phyloP scores from a whole-genome alignment of 2,113 vertebrate species.

The Gulo gulo region DNA sequence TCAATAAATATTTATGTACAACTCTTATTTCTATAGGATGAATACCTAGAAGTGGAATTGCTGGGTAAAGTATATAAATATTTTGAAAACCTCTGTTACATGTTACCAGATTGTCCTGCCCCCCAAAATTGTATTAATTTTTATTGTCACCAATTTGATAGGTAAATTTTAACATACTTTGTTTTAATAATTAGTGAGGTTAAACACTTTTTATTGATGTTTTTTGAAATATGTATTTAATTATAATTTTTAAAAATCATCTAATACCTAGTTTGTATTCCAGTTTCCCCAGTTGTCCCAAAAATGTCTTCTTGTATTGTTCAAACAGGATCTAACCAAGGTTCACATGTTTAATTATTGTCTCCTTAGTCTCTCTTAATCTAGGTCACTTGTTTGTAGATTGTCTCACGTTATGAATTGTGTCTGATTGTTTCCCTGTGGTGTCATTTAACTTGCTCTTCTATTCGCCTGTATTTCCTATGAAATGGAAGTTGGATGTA shows the following conservation, averaged over 20 bases:
- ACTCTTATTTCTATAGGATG: conserved; percentile 66
- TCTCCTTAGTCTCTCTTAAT: conserved; percentile 33
- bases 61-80: conserved; percentile 63
- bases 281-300: not conserved
- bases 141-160: conserved; percentile 36
- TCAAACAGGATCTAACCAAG: conserved; percentile 9
- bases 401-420: conserved; percentile 20
- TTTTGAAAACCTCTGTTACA: conserved; percentile 47
- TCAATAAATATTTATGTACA: conserved; percentile 59
- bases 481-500: conserved; percentile 10
- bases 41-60: conserved; percentile 57
- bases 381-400: conserved; percentile 42
- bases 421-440: not conserved
- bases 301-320: conserved; percentile 31
- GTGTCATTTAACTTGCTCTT: conserved; percentile 20
- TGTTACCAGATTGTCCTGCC: conserved; percentile 51
- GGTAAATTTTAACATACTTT: conserved; percentile 48
- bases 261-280: conserved; percentile 19
- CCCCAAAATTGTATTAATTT: conserved; percentile 9
- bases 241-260: conserved; percentile 30
- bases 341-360: conserved; percentile 15
- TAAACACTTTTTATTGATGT: not conserved
- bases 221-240: conserved; percentile 31
- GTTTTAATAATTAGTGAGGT: conserved; percentile 18
- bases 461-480: conserved; percentile 11